phyloP scores from a whole-genome alignment of 2,113 vertebrate genomes.

The Nothobranchius kuhntae region DNA sequence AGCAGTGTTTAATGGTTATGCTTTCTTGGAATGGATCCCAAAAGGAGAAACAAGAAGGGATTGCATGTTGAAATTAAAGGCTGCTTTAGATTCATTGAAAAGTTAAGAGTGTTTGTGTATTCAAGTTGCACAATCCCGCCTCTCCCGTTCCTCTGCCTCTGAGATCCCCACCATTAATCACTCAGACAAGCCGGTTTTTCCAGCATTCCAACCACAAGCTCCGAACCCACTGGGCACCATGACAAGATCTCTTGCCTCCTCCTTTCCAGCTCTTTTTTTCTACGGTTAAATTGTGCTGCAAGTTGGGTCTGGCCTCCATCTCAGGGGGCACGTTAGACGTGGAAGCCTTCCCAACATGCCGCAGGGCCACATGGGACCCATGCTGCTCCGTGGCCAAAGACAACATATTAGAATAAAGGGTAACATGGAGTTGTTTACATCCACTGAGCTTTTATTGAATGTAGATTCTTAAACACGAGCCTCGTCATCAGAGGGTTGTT shows the following conservation, averaged over 20 bases:
- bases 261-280: constrained; percentile 56
- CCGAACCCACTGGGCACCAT: constrained; percentile 74
- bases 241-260: constrained; percentile 72
- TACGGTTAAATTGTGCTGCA: constrained; percentile 69
- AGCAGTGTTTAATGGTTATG: constrained; percentile 52
- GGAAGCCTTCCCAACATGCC: constrained; percentile 44
- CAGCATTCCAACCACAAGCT: constrained; percentile 73
- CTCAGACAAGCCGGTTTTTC: constrained; percentile 73
- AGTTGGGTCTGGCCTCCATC: constrained; percentile 65
- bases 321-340: constrained; percentile 61
- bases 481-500: constrained; percentile 6
- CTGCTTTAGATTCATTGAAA: constrained; percentile 62
- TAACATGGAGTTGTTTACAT: constrained; percentile 24
- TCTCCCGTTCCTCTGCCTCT: constrained; percentile 67
- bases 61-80: constrained; percentile 59
- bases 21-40: constrained; percentile 48
- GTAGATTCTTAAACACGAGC: constrained; percentile 28
- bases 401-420: constrained; percentile 44
- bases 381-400: constrained; percentile 40
- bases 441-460: constrained; percentile 11
- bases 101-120: constrained; percentile 64
- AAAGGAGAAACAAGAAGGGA: constrained; percentile 42
- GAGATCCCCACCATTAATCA: constrained; percentile 74
- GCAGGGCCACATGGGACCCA: constrained; percentile 41
- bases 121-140: constrained; percentile 71